Conservation (phyloP, 2,113 vertebrate genomes). For the Ceuthmochares aereus region DNA sequence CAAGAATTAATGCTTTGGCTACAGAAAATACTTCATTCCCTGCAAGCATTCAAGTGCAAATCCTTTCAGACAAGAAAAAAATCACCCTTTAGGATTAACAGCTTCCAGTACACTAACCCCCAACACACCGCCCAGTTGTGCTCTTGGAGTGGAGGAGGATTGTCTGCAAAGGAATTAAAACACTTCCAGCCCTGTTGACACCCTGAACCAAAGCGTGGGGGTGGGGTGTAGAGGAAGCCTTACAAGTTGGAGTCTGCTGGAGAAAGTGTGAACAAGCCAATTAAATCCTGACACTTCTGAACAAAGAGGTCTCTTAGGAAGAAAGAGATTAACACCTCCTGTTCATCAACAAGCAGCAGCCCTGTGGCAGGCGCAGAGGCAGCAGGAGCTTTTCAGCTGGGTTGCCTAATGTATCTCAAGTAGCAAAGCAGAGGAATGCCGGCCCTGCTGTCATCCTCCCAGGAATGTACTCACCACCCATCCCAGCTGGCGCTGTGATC, state of each 20-base stretch:
- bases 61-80: neutral
- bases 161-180: conserved; percentile 22
- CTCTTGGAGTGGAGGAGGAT: neutral
- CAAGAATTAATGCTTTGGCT: neutral
- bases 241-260: conserved; percentile 25
- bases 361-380: neutral
- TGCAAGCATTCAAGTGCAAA: neutral
- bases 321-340: conserved; percentile 61
- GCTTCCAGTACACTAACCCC: neutral
- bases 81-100: neutral
- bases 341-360: neutral
- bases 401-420: neutral
- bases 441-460: neutral
- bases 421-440: neutral
- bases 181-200: conserved; percentile 39
- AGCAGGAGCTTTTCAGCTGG: neutral
- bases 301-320: conserved; percentile 65
- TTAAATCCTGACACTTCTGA: conserved; percentile 60
- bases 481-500: neutral
- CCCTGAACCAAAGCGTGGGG: neutral
- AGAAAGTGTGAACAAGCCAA: conserved; percentile 70
- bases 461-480: neutral
- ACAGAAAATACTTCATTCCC: neutral
- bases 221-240: conserved; percentile 20
- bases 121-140: neutral